Base-by-base conservation (phyloP, 2,797 vertebrate genomes). In the Chrysocyon brachyurus region DNA sequence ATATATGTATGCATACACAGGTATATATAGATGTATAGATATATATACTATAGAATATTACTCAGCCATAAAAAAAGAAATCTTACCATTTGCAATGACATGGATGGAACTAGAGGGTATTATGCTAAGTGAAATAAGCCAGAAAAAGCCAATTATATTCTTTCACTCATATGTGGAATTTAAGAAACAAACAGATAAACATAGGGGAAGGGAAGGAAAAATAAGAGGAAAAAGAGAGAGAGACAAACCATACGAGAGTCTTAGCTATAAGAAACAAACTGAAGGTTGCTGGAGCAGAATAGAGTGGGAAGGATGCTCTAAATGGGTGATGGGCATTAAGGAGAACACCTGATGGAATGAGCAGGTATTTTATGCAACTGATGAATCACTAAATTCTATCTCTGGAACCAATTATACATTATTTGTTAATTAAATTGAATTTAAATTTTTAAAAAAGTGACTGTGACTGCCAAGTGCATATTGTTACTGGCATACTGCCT, bases 401-500 rank as follows among this genome's bases (percentile, higher is more conserved):
- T 33, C 66, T 68, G 66, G 33, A 68, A 68, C 66, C 9, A 68
- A 33, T 68, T 33, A 33, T 68, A 21, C 9, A 33, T n/a, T 68
- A 19, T 4, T 19, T 11, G 66, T 33, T 68, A 68, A 33, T 19
- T 68, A 68, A 68, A 21, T 68, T 68, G 66, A 68, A 68, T 68
- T 68, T 68, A 68, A 68, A 33, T 68, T 68, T 66, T 66, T 31
- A 16, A 10, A 19, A 85, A 88, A 49, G 40, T 5, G 3, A 57
- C 59, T 0, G 0, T 31, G 3, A 68, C 49, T 4, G 6, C 10
- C 26, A 77, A 7, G 22, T 24, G n/a, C 49, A 49, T 46, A 1
- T 78, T 87, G n/a, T 66, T 26, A 66, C 28, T n/a, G 40, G 59
- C 73, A 96, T 21, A 57, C 5, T 86, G 56, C 14, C 31, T 54